phyloP scores from a whole-genome alignment of 2,888 invertebrate genomes.

The Esperia sulphurella region DNA sequence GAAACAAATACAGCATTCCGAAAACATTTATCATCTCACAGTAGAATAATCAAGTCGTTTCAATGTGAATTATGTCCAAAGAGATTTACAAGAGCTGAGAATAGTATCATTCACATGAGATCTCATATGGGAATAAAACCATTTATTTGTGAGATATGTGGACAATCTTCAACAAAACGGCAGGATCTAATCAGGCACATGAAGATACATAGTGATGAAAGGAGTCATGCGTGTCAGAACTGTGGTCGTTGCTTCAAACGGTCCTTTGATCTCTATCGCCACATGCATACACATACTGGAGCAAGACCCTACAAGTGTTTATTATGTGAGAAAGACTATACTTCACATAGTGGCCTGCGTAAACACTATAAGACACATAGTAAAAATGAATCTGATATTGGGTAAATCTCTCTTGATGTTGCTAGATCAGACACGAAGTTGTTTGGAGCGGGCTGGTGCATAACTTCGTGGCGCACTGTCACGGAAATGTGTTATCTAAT shows the following conservation, averaged over 20 bases:
- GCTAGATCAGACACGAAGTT: too few species aligned
- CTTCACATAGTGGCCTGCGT: constrained; percentile 31
- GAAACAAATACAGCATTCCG: constrained; percentile 24
- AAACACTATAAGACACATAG: constrained; percentile 31
- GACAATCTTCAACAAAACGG: constrained; percentile 36
- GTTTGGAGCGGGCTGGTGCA: too few species aligned
- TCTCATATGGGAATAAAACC: constrained; percentile 71
- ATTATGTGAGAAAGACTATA: constrained; percentile 30
- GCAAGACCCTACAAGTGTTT: constrained; percentile 29
- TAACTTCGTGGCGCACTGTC: too few species aligned
- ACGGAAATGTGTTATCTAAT: too few species aligned
- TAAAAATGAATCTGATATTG: constrained; percentile 9
- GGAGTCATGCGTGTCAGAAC: constrained; percentile 28
- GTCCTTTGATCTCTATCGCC: constrained; percentile 30
- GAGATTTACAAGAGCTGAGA: constrained; percentile 52
- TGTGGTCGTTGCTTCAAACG: constrained; percentile 36
- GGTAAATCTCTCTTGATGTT: too few species aligned
- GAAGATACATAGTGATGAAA: constrained; percentile 36
- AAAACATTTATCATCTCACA: constrained; percentile 51
- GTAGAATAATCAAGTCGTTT: constrained; percentile 38
- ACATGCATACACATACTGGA: constrained; percentile 37
- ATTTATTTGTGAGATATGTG: constrained; percentile 69
- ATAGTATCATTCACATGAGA: constrained; percentile 68
- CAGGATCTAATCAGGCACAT: constrained; percentile 36
- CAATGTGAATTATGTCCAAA: constrained; percentile 50